Evolutionary conservation across 2,113 vertebrate genomes (phyloP).

Genomic region (Salvator merianae): DNA sequence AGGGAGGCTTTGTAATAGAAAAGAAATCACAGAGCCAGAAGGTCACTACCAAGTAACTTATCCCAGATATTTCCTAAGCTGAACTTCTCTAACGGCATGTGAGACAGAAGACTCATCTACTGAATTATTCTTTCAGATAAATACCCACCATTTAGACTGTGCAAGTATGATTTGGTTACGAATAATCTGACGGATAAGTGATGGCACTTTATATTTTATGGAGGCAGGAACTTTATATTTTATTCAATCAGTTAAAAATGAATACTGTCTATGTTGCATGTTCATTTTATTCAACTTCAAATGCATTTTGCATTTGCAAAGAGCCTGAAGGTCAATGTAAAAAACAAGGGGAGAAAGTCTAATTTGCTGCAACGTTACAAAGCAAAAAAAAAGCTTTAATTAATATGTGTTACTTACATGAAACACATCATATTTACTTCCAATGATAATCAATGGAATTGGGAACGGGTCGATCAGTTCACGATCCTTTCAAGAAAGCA

Average conservation of each 20-base stretch:
- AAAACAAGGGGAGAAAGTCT: neutral
- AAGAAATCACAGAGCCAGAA: neutral
- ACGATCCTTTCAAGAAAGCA: slow-evolving; percentile 82
- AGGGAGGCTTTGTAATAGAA: neutral
- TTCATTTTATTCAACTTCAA: neutral
- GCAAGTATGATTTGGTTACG: neutral
- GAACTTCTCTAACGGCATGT: neutral
- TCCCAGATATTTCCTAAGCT: neutral
- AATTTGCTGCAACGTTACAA: neutral
- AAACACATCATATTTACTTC: slow-evolving; percentile 96
- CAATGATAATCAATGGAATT: slow-evolving; percentile 89
- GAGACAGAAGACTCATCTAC: neutral
- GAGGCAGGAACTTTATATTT: neutral
- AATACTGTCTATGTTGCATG: neutral
- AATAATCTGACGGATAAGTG: neutral
- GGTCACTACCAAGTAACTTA: neutral
- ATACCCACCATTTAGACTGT: neutral
- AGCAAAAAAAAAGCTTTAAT: neutral
- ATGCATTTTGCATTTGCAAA: neutral
- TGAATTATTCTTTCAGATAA: neutral
- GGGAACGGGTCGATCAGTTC: slow-evolving; percentile 92
- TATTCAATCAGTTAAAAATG: neutral
- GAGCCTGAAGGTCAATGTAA: neutral
- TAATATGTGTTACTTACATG: slow-evolving; percentile 78
- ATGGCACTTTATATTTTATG: neutral